Base-by-base conservation (phyloP, 2,888 invertebrate species). In the Hyles lineata region DNA sequence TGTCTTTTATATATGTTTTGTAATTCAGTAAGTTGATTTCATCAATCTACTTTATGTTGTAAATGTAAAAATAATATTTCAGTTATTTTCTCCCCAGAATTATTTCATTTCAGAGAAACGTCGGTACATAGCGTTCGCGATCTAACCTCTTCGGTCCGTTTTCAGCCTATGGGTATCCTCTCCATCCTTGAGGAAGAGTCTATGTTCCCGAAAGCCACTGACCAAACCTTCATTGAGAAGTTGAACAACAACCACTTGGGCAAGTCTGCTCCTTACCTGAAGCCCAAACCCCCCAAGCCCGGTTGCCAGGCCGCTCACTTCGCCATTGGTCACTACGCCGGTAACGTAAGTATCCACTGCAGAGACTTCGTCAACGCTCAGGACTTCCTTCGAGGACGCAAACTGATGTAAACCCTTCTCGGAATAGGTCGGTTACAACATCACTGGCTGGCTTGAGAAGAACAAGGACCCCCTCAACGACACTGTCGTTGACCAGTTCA, bases 391-490 rank as follows among this genome's bases (percentile, higher is more conserved):
- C 69, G 5, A 55, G 70, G 25, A n/a, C n/a, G 35, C 35, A 29
- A 29, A 70, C 58, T 70, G 15, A 70, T 29, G 43, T 8, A n/a
- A 70, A 29, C 15, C 11, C 70, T 58, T 76, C 23, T 70, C 74
- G 23, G 73, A 83, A 88, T 84, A 98, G 98, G 98, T 99, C 95
- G 97, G 99, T 82, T 99, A 99, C 97, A 99, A 99, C 96, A 98
- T 99, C 95, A 97, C 97, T 88, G 99, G 99, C 87, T 99, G 99
- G 99, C 97, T 99, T 94, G 99, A 99, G 95, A 99, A 99, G 98
- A 99, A 99, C 97, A 99, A 99, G 97, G 99, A 99, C 96, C 99
- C 99, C 88, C 96, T 99, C 95, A 99, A 99, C 97, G 99, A 99
- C 96, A 99, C 99, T 77, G 99, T 99, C 80, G 99, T 99, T 84